Conservation (phyloP, 2,797 vertebrate genomes). For the Smutsia gigantea region DNA sequence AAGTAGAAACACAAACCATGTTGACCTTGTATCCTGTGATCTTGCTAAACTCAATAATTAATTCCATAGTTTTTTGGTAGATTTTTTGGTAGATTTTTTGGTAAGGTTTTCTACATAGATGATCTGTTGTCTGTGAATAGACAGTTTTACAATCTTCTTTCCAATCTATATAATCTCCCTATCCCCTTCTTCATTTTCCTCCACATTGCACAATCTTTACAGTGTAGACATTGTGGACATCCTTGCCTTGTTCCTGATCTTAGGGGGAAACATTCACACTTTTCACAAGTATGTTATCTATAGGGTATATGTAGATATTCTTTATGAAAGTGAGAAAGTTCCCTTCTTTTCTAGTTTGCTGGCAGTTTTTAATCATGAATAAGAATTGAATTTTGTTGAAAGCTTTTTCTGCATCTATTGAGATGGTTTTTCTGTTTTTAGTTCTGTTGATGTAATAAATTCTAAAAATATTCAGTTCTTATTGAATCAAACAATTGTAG, state of each 20-base stretch:
- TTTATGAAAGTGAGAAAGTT: neutral
- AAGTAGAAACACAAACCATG: neutral
- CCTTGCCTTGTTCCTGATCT: neutral
- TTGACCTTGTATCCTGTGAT: neutral
- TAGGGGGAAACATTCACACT: neutral
- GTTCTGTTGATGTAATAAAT: neutral
- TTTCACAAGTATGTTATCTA: neutral
- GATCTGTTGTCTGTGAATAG: neutral
- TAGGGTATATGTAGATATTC: neutral
- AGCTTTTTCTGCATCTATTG: neutral
- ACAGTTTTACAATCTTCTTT: neutral
- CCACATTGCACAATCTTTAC: neutral
- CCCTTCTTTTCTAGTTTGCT: constrained; percentile 12
- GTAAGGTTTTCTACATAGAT: neutral
- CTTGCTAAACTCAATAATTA: neutral
- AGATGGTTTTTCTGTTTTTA: neutral
- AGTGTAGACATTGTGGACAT: neutral
- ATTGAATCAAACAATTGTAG: neutral
- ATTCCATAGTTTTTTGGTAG: neutral
- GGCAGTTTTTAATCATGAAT: constrained; percentile 33
- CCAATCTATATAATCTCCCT: neutral
- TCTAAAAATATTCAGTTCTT: constrained; percentile 2
- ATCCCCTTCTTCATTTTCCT: neutral
- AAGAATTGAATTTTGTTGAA: constrained; percentile 36
- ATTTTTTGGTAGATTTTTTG: neutral